These are phyloP conservation scores for Eupithecia insigniata DNA, from an alignment of 2,888 invertebrate species.

Conservation along the genomic window DNA sequence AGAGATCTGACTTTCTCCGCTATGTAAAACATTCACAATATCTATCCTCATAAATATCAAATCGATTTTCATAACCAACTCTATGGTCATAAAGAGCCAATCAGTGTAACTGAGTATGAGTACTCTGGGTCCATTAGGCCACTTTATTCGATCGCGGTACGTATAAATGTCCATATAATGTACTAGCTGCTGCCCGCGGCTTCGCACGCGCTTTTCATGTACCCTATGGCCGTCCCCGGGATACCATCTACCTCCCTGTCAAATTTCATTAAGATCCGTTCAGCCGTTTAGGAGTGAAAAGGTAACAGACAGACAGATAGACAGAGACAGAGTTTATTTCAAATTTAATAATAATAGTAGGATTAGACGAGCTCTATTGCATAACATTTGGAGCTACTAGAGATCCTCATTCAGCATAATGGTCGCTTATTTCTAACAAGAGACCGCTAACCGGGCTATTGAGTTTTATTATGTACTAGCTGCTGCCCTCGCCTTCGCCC, in stretches of 20 bases:
- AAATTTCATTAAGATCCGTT: too few species aligned
- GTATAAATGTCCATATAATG: slow-evolving; percentile 39
- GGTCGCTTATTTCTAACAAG: slow-evolving; percentile 29
- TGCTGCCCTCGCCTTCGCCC: too few species aligned
- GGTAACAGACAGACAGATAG: too few species aligned
- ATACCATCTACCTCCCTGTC: too few species aligned
- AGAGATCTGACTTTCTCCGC: slow-evolving; percentile 10
- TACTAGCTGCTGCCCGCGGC: too few species aligned
- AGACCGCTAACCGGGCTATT: slow-evolving; percentile 19
- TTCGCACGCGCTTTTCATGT: too few species aligned
- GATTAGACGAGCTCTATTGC: too few species aligned
- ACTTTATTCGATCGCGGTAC: slow-evolving; percentile 38
- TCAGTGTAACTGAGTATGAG: slow-evolving; percentile 27
- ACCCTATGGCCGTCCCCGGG: too few species aligned
- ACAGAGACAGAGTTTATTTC: too few species aligned
- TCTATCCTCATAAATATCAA: slow-evolving; percentile 17
- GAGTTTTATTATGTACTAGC: background rate
- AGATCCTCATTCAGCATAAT: slow-evolving; percentile 21
- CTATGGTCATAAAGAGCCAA: slow-evolving; percentile 22
- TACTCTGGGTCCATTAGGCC: slow-evolving; percentile 31
- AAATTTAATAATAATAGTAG: too few species aligned
- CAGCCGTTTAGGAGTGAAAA: too few species aligned
- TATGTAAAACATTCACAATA: slow-evolving; percentile 9
- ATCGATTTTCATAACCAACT: slow-evolving; percentile 14
- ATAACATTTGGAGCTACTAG: slow-evolving; percentile 26